Percentiles rank a stretch among this genome's conserved stretches.
phyloP scores from a whole-genome alignment of 2,797 vertebrate genomes.

The Sebastiscus tertius region DNA sequence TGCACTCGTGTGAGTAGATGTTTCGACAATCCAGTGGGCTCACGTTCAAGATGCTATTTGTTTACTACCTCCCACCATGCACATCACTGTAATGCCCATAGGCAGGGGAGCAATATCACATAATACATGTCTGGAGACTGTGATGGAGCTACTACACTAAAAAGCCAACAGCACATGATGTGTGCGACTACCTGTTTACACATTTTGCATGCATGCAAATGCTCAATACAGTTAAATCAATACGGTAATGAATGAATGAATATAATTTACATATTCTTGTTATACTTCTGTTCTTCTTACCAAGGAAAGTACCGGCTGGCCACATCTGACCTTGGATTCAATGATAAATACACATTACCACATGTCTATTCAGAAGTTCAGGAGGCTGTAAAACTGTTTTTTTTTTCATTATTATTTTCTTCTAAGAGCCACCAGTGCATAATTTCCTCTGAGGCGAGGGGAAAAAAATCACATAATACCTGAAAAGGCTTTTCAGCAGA shows the following conservation, averaged over 20 bases:
- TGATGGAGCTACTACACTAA: slow-evolving; percentile 28
- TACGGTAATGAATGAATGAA: slow-evolving; percentile 20
- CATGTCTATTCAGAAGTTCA: slow-evolving; percentile 19
- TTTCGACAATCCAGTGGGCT: slow-evolving; percentile 40
- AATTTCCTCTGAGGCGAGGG: slow-evolving; percentile 8
- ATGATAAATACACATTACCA: slow-evolving; percentile 16
- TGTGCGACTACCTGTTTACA: slow-evolving; percentile 21
- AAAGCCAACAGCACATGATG: slow-evolving; percentile 8
- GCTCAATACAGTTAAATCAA: slow-evolving; percentile 20
- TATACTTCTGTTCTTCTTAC: slow-evolving; percentile 11
- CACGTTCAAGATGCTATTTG: slow-evolving; percentile 50
- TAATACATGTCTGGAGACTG: slow-evolving; percentile 59
- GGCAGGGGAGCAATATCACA: slow-evolving; percentile 63
- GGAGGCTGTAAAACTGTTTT: slow-evolving; percentile 2
- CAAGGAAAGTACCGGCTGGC: slow-evolving; percentile 4
- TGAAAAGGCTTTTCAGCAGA: slow-evolving; percentile 29
- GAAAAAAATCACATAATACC: neutral
- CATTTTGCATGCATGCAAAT: slow-evolving; percentile 17
- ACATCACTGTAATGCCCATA: slow-evolving; percentile 58
- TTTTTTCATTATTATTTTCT: neutral
- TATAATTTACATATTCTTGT: slow-evolving; percentile 19
- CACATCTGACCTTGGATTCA: slow-evolving; percentile 50
- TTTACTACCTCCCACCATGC: slow-evolving; percentile 52
- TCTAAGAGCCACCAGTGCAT: slow-evolving; percentile 29
- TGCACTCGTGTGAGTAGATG: slow-evolving; percentile 19